Evolutionary conservation across 2,888 invertebrate genomes (phyloP).

Genomic region (Hemithea aestivaria): DNA sequence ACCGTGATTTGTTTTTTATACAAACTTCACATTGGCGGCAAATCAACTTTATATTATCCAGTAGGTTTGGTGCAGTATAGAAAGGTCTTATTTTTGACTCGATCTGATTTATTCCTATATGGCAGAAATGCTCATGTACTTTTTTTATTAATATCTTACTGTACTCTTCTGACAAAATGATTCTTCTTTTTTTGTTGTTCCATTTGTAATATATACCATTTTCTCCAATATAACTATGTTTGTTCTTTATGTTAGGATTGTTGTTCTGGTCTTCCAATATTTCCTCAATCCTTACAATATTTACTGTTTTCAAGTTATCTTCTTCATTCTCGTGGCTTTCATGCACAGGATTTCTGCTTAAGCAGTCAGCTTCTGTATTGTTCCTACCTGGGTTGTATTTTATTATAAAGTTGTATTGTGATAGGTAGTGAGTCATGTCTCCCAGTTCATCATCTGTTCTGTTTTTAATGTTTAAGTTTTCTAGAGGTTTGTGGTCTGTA

Average conservation of each 20-base stretch:
- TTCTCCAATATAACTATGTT: not conserved
- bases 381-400: too few species aligned
- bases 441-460: conserved; percentile 1
- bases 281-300: not conserved
- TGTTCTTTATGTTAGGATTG: not conserved
- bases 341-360: conserved; percentile 1
- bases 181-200: not conserved
- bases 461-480: too few species aligned
- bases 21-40: too few species aligned
- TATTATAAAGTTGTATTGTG: not conserved
- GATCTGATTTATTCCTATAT: conserved; percentile 3
- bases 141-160: not conserved
- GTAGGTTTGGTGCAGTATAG: too few species aligned
- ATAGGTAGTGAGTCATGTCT: not conserved
- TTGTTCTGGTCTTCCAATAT: not conserved
- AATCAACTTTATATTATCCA: too few species aligned
- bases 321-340: not conserved
- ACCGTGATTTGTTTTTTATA: too few species aligned
- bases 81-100: too few species aligned
- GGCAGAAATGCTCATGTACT: not conserved
- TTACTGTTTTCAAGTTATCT: not conserved
- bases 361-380: not conserved
- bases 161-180: not conserved
- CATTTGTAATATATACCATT: not conserved
- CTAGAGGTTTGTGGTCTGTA: too few species aligned